phyloP scores from a whole-genome alignment of 2,888 invertebrate genomes.

The Lithodes maja region DNA sequence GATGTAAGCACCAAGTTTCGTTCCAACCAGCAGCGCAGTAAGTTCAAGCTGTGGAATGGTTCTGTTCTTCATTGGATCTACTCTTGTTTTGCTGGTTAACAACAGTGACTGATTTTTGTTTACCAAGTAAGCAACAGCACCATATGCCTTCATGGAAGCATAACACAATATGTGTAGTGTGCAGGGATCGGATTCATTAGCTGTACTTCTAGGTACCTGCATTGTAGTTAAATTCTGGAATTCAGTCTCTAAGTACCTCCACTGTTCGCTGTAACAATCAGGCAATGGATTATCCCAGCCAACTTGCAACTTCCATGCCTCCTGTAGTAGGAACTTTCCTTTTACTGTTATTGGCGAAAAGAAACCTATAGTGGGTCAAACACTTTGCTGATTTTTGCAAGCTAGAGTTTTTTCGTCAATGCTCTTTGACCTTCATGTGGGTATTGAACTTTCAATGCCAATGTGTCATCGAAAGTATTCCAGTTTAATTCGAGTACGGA shows the following conservation, averaged over 20 bases:
- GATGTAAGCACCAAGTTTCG: not conserved
- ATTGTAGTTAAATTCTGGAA: not conserved
- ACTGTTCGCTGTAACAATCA: not conserved
- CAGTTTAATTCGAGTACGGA: too few species aligned
- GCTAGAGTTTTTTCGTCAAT: not conserved
- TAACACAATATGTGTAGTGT: not conserved
- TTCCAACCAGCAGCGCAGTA: not conserved
- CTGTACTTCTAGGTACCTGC: not conserved
- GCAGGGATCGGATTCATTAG: not conserved
- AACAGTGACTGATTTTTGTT: not conserved
- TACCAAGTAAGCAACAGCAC: not conserved
- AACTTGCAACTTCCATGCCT: not conserved
- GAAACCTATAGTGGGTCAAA: not conserved
- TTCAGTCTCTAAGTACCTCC: not conserved
- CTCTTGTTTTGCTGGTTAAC: not conserved
- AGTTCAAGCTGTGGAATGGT: conserved; percentile 2
- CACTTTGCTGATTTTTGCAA: not conserved
- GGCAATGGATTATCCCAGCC: not conserved
- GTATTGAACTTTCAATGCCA: too few species aligned
- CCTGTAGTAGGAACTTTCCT: not conserved
- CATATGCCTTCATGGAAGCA: not conserved
- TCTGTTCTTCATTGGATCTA: not conserved
- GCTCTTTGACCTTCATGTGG: too few species aligned
- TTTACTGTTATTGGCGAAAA: not conserved
- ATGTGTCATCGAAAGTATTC: too few species aligned